Evolutionary conservation across 2,797 vertebrate species (phyloP).

Genomic region (Psittacula derbiana): DNA sequence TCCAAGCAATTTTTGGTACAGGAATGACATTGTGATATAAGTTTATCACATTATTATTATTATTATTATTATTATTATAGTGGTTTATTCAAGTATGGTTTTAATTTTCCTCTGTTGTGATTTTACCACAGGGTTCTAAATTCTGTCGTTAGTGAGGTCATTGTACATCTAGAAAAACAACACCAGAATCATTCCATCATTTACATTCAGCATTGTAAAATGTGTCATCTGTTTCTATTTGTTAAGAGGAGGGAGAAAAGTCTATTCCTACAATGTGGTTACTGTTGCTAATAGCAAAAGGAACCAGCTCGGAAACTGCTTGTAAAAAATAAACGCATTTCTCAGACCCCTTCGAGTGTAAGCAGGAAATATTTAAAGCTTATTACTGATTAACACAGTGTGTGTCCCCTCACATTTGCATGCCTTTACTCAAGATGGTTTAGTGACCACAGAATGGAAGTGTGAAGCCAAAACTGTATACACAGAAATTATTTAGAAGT

Average conservation of each 20-base stretch:
- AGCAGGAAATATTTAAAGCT: slow-evolving; percentile 36
- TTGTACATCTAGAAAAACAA: neutral
- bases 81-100: neutral
- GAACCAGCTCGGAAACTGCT: neutral
- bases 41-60: neutral
- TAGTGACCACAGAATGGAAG: neutral
- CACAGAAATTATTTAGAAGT: neutral
- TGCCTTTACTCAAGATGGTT: neutral
- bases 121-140: neutral
- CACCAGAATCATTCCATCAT: neutral
- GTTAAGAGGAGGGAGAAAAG: neutral
- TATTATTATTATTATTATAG: neutral
- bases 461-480: neutral
- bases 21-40: neutral
- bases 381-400: neutral
- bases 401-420: neutral
- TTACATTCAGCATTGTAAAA: neutral
- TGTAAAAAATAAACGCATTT: slow-evolving; percentile 17
- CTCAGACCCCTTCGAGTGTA: neutral
- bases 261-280: neutral
- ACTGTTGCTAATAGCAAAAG: neutral
- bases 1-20: neutral
- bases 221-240: neutral
- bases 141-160: neutral
- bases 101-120: neutral